phyloP scores from a whole-genome alignment of 2,797 vertebrate genomes.

The Choloepus didactylus region DNA sequence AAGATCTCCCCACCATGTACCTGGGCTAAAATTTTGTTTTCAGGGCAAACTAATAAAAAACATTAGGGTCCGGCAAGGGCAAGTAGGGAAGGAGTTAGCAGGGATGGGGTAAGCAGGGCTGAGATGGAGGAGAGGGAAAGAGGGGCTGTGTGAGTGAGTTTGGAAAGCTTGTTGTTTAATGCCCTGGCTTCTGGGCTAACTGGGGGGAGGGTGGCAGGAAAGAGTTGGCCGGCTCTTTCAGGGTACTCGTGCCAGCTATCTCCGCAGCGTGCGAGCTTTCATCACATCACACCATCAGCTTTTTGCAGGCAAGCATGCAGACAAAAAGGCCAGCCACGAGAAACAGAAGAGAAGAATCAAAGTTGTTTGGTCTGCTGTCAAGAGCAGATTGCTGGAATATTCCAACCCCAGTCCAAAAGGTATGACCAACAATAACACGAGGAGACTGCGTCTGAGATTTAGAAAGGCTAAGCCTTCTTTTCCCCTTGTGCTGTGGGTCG shows the following conservation, averaged over 20 bases:
- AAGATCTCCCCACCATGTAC: background rate
- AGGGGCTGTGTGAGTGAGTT: slow-evolving; percentile 67
- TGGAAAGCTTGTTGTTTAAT: slow-evolving; percentile 56
- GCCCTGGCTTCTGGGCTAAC: slow-evolving; percentile 70
- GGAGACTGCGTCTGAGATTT: background rate
- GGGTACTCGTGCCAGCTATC: slow-evolving; percentile 27
- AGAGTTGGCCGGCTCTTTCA: slow-evolving; percentile 24
- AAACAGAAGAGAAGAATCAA: slow-evolving; percentile 70
- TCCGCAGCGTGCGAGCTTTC: slow-evolving; percentile 69
- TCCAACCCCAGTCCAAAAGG: slow-evolving; percentile 71
- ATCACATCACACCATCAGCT: slow-evolving; percentile 57
- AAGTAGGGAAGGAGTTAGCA: background rate
- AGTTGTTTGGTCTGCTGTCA: slow-evolving; percentile 73
- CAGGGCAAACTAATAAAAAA: slow-evolving; percentile 70
- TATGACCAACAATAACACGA: slow-evolving; percentile 63
- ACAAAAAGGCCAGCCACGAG: slow-evolving; percentile 70
- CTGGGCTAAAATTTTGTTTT: slow-evolving; percentile 70
- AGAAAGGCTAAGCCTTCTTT: background rate
- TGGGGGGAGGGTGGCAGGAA: background rate
- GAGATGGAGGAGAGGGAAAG: background rate
- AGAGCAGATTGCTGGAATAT: slow-evolving; percentile 54
- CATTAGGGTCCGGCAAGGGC: slow-evolving; percentile 66
- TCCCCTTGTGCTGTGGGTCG: background rate
- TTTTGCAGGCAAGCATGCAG: slow-evolving; percentile 76
- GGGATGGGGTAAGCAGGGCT: background rate